These are phyloP conservation scores for Silurus lanzhouensis DNA, from an alignment of 2,797 vertebrate species.

Conservation along the genomic window DNA sequence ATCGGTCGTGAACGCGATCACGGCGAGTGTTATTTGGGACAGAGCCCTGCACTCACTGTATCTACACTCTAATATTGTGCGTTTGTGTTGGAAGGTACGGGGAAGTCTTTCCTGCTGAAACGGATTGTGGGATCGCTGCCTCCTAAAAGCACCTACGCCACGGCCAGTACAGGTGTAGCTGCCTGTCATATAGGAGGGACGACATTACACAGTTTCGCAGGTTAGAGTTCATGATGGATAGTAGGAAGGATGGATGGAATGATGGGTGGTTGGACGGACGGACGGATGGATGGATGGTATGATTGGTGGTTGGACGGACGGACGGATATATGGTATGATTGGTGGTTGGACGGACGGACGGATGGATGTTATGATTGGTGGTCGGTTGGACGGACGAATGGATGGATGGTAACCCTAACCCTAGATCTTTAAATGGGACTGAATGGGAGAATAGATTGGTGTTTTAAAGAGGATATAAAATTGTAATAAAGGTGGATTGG, in stretches of 20 bases:
- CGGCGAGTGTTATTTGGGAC: neutral
- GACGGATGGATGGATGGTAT: neutral
- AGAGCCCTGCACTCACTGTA: neutral
- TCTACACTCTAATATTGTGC: neutral
- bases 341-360: too few species aligned
- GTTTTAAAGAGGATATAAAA: too few species aligned
- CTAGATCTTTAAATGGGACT: too few species aligned
- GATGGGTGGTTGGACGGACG: neutral
- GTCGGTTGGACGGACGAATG: neutral
- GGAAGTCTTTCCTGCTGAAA: conserved; percentile 93
- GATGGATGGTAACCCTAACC: neutral
- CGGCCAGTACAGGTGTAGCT: conserved; percentile 94
- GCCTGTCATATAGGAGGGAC: conserved; percentile 95
- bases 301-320: neutral
- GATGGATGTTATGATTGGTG: too few species aligned
- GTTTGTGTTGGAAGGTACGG: conserved; percentile 78
- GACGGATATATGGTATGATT: too few species aligned
- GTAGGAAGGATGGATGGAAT: neutral
- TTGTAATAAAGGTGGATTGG: too few species aligned
- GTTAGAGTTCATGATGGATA: conserved; percentile 63
- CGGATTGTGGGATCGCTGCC: conserved; percentile 91
- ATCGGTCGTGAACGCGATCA: neutral
- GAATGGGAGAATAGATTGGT: too few species aligned
- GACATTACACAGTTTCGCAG: conserved; percentile 91
- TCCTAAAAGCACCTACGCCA: conserved; percentile 89